phyloP scores from a whole-genome alignment of 2,113 vertebrate species.

The Calidris pugnax region DNA sequence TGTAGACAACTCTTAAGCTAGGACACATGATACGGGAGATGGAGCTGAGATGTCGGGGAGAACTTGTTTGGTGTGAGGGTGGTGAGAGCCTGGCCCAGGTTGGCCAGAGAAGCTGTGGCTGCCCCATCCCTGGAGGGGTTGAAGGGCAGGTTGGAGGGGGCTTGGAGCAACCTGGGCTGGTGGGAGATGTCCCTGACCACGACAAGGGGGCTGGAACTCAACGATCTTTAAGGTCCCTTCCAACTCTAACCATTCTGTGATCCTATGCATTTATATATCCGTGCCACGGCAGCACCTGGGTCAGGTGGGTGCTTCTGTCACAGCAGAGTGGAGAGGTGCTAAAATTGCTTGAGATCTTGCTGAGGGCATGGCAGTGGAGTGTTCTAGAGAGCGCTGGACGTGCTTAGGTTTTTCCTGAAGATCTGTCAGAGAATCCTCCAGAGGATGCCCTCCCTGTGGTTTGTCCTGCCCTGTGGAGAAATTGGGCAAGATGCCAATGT shows the following conservation, averaged over 20 bases:
- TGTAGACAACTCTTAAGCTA: neutral
- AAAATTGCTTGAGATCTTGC: neutral
- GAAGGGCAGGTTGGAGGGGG: no score
- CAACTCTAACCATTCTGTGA: no score
- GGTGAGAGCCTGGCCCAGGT: no score
- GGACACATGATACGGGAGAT: neutral
- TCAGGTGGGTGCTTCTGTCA: neutral
- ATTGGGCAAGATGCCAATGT: accelerated
- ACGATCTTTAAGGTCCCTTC: no score
- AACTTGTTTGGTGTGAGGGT: no score
- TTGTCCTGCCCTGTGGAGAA: neutral
- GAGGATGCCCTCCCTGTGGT: neutral
- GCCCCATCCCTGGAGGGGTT: no score
- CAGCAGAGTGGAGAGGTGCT: neutral
- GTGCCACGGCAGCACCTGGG: neutral
- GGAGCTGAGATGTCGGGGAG: no score
- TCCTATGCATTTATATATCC: neutral
- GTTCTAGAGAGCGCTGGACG: neutral
- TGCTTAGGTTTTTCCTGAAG: neutral
- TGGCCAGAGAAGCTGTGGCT: no score
- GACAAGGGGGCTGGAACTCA: no score
- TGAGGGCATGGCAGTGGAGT: accelerated
- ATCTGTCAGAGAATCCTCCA: neutral
- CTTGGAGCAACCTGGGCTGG: no score
- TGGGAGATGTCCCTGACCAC: no score